phyloP scores from a whole-genome alignment of 2,113 vertebrate species.

The Alces alces region DNA sequence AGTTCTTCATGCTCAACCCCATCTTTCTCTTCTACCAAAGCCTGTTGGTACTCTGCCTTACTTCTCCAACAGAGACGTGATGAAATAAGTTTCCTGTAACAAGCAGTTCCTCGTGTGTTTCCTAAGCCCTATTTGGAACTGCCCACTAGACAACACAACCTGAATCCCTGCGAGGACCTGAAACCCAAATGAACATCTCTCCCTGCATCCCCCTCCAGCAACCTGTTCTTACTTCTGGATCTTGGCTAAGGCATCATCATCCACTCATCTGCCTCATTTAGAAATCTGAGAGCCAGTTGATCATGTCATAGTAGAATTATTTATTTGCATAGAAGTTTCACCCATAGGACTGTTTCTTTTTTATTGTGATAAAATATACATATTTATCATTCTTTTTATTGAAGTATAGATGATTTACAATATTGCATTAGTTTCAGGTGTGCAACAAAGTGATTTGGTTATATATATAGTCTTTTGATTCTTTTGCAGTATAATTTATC shows the following conservation, averaged over 20 bases:
- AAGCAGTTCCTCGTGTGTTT: not conserved
- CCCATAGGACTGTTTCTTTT: not conserved
- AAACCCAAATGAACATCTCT: not conserved
- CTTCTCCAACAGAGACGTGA: not conserved
- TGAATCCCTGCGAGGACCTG: not conserved
- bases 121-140: not conserved
- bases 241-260: not conserved
- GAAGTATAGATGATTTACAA: not conserved
- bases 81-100: not conserved
- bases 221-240: not conserved
- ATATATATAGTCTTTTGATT: not conserved
- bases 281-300: not conserved
- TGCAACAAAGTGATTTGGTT: not conserved
- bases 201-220: not conserved
- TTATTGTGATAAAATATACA: not conserved
- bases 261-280: not conserved
- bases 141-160: not conserved
- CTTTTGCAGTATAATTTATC: not conserved
- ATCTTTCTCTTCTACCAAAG: not conserved
- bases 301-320: not conserved
- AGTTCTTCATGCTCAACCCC: not conserved
- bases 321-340: conserved; percentile 1
- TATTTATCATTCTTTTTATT: not conserved
- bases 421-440: not conserved
- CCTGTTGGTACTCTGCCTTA: not conserved